Evolutionary conservation across 2,888 invertebrate genomes (phyloP).

Genomic region (Aporophyla nigra): DNA sequence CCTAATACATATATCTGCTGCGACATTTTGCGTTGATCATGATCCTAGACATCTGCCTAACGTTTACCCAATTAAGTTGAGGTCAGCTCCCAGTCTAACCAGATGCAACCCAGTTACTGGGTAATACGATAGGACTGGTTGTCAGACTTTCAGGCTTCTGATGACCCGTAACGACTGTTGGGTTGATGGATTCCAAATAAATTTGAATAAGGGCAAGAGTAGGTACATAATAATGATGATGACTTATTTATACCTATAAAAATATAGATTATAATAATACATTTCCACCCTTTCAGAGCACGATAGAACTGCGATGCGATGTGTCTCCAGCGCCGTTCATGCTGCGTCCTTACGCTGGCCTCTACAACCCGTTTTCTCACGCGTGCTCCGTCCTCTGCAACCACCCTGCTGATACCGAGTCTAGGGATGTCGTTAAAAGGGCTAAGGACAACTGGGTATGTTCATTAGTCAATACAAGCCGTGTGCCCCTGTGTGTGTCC

Average conservation of each 20-base stretch:
- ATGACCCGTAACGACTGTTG: no score
- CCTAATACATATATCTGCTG: not conserved
- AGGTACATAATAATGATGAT: not conserved
- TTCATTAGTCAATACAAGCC: not conserved
- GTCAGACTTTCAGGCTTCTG: no score
- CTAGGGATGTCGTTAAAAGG: constrained; percentile 93
- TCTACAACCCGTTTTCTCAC: constrained; percentile 95
- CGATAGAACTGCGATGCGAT: constrained; percentile 90
- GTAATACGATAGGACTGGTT: no score
- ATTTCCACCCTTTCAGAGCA: constrained; percentile 70
- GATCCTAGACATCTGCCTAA: no score
- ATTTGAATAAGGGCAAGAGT: not conserved
- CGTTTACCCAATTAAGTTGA: no score
- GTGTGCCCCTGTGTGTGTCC: not conserved
- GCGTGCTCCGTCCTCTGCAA: constrained; percentile 96
- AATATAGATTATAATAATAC: not conserved
- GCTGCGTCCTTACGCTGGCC: constrained; percentile 94
- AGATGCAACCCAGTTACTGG: no score
- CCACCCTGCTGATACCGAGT: constrained; percentile 94
- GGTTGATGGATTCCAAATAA: not conserved
- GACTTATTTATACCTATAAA: no score
- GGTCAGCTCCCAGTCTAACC: no score
- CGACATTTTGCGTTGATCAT: not conserved
- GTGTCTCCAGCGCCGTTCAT: constrained; percentile 94
- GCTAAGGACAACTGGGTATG: constrained; percentile 93